phyloP scores from a whole-genome alignment of 2,113 vertebrate species.

The Tragelaphus strepsiceros region DNA sequence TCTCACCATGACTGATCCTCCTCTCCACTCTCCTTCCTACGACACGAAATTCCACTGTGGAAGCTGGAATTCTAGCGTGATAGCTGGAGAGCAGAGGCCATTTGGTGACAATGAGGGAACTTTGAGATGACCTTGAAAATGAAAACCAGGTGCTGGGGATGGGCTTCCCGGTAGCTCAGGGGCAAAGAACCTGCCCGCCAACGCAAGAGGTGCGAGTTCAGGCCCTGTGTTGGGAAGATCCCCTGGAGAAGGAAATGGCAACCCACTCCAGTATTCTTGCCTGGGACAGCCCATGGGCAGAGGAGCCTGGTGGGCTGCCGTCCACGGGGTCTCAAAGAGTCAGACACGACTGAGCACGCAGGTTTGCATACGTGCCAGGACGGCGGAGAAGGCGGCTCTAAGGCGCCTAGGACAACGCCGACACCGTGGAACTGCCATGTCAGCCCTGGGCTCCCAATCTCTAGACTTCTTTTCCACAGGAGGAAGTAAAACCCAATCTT shows the following conservation, averaged over 20 bases:
- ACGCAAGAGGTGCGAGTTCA: not conserved
- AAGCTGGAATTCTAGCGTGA: not conserved
- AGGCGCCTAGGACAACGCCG: not conserved
- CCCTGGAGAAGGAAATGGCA: not conserved
- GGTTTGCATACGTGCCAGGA: fast-evolving
- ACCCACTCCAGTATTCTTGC: not conserved
- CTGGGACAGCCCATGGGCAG: not conserved
- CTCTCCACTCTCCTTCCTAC: not conserved
- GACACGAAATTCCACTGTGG: not conserved
- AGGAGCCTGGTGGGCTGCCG: not conserved
- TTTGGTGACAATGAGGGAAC: not conserved
- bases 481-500: not conserved
- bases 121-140: not conserved
- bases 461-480: too few relatives aligned
- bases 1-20: not conserved
- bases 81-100: not conserved
- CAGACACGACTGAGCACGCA: fast-evolving
- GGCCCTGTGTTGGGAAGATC: not conserved
- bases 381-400: not conserved
- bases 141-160: not conserved
- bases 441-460: too few relatives aligned
- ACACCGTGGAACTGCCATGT: fast-evolving
- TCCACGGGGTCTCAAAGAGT: fast-evolving
- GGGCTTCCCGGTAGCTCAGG: not conserved
- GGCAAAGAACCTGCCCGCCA: not conserved